phyloP scores from a whole-genome alignment of 2,113 vertebrate species.

The Ptilorrhoa leucosticta region DNA sequence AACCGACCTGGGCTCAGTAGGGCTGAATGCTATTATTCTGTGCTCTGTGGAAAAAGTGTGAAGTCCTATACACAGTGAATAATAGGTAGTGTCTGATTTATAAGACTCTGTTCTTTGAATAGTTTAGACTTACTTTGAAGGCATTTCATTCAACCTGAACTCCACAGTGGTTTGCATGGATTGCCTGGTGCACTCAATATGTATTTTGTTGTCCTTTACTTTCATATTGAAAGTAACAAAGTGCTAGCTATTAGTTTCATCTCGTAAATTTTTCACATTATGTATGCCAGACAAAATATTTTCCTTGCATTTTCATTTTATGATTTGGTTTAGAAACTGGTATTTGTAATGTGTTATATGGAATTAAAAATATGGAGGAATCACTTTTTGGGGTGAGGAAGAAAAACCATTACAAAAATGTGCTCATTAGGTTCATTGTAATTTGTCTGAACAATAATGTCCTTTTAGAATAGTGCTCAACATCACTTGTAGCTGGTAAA shows the following conservation, averaged over 20 bases:
- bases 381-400: background rate
- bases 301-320: background rate
- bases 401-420: background rate
- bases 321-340: background rate
- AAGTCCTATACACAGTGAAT: background rate
- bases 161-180: background rate
- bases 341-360: background rate
- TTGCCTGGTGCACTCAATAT: background rate
- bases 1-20: background rate
- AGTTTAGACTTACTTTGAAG: background rate
- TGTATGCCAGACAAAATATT: background rate
- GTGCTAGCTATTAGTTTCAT: background rate
- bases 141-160: background rate
- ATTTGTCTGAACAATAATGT: background rate
- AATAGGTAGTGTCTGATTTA: background rate
- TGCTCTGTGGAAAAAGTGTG: background rate
- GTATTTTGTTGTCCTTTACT: background rate
- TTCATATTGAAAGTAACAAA: background rate
- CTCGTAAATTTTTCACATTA: background rate
- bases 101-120: background rate
- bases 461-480: background rate
- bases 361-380: background rate
- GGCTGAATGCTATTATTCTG: background rate
- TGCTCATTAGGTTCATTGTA: background rate
- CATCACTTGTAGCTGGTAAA: background rate